Evolutionary conservation across 1,140 invertebrate species (phyloP), one percentile per base, ranked within the genome.

Genomic region (Zeugodacus cucurbitae): DNA sequence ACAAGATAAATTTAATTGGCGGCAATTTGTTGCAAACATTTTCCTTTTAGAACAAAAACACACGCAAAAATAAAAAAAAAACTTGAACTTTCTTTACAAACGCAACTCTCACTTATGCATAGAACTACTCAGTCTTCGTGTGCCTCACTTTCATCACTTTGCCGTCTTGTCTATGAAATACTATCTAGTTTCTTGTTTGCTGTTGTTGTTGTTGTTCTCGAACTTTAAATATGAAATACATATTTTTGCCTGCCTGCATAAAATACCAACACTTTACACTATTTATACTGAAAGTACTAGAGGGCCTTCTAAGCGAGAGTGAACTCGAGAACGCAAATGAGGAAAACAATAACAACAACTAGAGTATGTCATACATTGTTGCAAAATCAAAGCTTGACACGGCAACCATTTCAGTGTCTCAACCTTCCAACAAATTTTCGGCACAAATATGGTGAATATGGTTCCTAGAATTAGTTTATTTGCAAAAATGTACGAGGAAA

Each of bases 1-100:
- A 92, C 91, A 90, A 92, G 91, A 92, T 92, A 92, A 92, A 92
- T 92, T 92, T 92, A 92, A 92, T 92, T 92, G 91, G 91, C 90
- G 90, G 91, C 91, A 92, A 91, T 92, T 92, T 92, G 91, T 90
- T 90, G 90, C 91, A 89, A 92, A 91, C 64, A 74, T 67, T 88
- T 74, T 41, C 37, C 70, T 3, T 29, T 74, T 17, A 29, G 29
- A n/a, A 67, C 64, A 67, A 62, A 67, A 67, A n/a, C n/a, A n/a
- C n/a, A n/a, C n/a, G n/a, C 29, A 67, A 67, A 14, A 17, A 74
- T 20, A 44, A n/a, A 41, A 74, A 41, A 74, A 41, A 14, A 4
- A 37, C 32, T 67, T 22, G 2, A 41, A 41, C 22, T 44, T 37
- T 26, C 17, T 74, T 74, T 74, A 11, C 64, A 67, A 32, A 10